Percentiles rank a stretch among this genome's conserved stretches.
phyloP scores from a whole-genome alignment of 2,797 vertebrate species.

The Eulemur rubriventer region DNA sequence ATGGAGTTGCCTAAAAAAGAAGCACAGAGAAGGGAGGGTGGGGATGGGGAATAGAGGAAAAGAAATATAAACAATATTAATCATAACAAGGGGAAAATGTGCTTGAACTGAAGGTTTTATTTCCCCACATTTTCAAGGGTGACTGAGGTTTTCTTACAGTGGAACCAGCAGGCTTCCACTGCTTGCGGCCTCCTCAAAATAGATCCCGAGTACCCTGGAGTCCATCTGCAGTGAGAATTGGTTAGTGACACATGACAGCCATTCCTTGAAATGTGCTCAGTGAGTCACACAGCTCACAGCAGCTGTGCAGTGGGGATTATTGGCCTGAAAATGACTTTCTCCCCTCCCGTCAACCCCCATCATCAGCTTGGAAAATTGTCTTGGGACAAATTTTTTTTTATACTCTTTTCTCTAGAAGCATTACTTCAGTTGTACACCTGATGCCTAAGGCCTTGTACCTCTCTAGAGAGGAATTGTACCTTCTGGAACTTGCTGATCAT shows the following conservation, averaged over 20 bases:
- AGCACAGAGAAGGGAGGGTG: not conserved
- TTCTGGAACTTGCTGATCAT: not conserved
- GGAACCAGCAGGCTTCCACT: not conserved
- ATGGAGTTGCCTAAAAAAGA: not conserved
- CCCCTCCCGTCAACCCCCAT: not conserved
- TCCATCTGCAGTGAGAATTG: conserved; percentile 18
- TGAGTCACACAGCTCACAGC: conserved; percentile 55
- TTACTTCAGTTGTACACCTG: not conserved
- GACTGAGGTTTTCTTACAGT: conserved; percentile 8
- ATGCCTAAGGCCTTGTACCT: not conserved
- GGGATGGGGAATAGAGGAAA: not conserved
- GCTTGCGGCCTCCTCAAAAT: conserved; percentile 26
- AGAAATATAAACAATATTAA: not conserved
- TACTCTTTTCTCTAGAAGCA: not conserved
- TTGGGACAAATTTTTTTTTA: not conserved
- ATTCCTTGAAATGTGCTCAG: conserved; percentile 61
- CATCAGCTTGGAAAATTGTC: conserved; percentile 41
- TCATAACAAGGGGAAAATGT: conserved; percentile 26
- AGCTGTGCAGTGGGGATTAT: conserved; percentile 37
- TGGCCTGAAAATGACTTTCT: conserved; percentile 61
- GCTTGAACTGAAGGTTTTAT: not conserved
- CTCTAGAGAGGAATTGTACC: not conserved
- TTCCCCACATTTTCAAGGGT: conserved; percentile 29
- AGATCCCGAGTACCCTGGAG: not conserved
- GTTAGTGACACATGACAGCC: conserved; percentile 60